phyloP scores from a whole-genome alignment of 92 coral and sea anemone genomes.

The Bergia puertoricense region DNA sequence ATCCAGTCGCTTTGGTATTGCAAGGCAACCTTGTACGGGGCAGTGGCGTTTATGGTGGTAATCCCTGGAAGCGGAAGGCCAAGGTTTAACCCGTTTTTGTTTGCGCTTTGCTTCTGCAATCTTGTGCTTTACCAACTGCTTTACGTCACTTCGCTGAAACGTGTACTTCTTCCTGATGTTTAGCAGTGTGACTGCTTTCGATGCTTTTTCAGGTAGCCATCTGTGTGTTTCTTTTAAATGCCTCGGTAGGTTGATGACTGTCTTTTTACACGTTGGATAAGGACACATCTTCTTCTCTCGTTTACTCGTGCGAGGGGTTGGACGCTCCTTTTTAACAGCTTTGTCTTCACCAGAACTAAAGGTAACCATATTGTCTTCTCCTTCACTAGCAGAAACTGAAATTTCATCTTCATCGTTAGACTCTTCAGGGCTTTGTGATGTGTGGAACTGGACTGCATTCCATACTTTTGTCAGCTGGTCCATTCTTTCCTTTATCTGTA shows the following conservation, averaged over 20 bases:
- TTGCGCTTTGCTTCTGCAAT: constrained; percentile 20
- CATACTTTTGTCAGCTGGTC: constrained; percentile 11
- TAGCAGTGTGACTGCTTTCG: constrained; percentile 5
- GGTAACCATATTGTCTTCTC: constrained; percentile 24
- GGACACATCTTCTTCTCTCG: constrained; percentile 9
- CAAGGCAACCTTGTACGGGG: constrained; percentile 29
- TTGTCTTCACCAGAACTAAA: constrained; percentile 8
- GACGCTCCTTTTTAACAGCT: not conserved
- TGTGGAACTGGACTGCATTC: constrained; percentile 11
- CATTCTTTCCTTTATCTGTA: constrained; percentile 17
- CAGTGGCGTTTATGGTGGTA: constrained; percentile 34
- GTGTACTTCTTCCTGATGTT: constrained; percentile 20
- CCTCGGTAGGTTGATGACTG: constrained; percentile 15
- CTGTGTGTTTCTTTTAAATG: constrained; percentile 15
- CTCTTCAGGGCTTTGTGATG: constrained; percentile 8
- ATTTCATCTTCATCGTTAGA: not conserved
- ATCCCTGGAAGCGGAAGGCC: constrained; percentile 29
- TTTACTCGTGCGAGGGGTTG: constrained; percentile 2
- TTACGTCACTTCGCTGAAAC: constrained; percentile 13
- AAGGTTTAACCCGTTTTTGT: constrained; percentile 11
- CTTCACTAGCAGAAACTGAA: constrained; percentile 8
- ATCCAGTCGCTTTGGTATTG: constrained; percentile 30
- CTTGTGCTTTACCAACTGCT: constrained; percentile 30
- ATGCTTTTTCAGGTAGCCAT: constrained; percentile 19
- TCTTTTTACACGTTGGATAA: constrained; percentile 12